phyloP scores from a whole-genome alignment of 2,888 invertebrate species.

The Pardosa pseudoannulata region DNA sequence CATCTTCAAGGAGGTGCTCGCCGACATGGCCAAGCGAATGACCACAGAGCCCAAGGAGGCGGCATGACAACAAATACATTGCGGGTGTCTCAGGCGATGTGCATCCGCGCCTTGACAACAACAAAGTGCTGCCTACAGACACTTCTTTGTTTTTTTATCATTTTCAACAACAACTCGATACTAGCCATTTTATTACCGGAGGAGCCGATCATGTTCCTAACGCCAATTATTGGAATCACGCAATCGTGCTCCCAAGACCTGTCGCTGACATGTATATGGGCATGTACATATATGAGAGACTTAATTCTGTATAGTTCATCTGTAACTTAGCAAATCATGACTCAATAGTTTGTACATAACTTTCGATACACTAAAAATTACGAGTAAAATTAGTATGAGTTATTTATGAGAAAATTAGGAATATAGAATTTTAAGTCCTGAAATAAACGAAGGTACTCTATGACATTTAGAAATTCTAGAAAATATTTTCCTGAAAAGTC shows the following conservation, averaged over 20 bases:
- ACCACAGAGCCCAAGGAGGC: conserved; percentile 71
- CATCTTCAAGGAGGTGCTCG: conserved; percentile 91
- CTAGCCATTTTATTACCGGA: conserved; percentile 3
- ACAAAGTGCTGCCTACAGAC: conserved; percentile 16
- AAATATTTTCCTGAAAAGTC: conserved; percentile 50
- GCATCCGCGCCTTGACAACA: conserved; percentile 54
- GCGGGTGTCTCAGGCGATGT: conserved; percentile 55
- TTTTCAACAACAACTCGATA: not conserved
- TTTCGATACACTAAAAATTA: conserved; percentile 26
- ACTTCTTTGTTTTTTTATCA: not conserved
- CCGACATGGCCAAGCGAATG: conserved; percentile 83
- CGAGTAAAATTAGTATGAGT: conserved; percentile 24
- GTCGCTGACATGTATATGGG: not conserved
- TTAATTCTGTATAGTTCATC: conserved; percentile 33
- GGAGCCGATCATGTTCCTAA: conserved; percentile 7
- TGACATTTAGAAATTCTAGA: conserved; percentile 39
- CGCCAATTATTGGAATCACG: not conserved
- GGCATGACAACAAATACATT: conserved; percentile 61
- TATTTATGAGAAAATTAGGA: conserved; percentile 24
- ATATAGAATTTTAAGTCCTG: conserved; percentile 49
- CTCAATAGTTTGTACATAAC: conserved; percentile 31
- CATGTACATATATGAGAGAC: conserved; percentile 13
- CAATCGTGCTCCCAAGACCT: not conserved
- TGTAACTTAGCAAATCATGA: conserved; percentile 51
- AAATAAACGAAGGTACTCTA: conserved; percentile 31